A percentile compares a stretch with the other conserved stretches of the same genome.
These are phyloP conservation scores for Euura saliciscinereae DNA, from an alignment of 1,140 invertebrate genomes.

Conservation along the genomic window DNA sequence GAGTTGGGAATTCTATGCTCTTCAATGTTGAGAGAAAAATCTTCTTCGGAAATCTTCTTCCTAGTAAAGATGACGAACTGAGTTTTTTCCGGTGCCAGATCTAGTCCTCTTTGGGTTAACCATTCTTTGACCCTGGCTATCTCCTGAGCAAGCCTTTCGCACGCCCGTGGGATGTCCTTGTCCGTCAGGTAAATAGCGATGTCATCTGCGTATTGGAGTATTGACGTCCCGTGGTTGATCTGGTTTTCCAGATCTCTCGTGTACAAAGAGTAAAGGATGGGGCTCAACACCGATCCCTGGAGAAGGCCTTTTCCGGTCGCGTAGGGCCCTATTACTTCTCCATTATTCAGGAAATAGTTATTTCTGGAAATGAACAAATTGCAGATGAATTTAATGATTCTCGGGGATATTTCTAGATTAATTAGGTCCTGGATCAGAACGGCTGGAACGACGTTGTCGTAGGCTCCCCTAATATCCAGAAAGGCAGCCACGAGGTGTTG, in stretches of 20 bases:
- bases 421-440: constrained; percentile 19
- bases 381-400: constrained; percentile 17
- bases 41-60: no score
- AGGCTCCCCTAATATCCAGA: constrained; percentile 30
- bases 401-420: constrained; percentile 10
- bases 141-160: neutral
- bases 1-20: no score
- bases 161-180: no score
- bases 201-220: constrained; percentile 25
- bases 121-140: neutral
- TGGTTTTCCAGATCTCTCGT: constrained; percentile 8
- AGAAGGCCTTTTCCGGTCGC: constrained; percentile 19
- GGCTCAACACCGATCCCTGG: constrained; percentile 24
- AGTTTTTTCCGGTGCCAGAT: constrained; percentile 13
- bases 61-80: constrained; percentile 18
- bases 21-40: no score
- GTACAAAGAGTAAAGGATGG: constrained; percentile 25
- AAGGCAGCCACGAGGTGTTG: constrained; percentile 15
- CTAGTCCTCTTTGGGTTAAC: constrained; percentile 12
- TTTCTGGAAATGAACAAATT: constrained; percentile 12
- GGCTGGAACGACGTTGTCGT: constrained; percentile 23
- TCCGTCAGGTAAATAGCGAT: constrained; percentile 17
- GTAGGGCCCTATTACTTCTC: neutral
- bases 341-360: constrained; percentile 13
- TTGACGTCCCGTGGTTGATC: neutral